Evolutionary conservation across 2,113 vertebrate genomes (phyloP).

Genomic region (Notarius quadriscutis): DNA sequence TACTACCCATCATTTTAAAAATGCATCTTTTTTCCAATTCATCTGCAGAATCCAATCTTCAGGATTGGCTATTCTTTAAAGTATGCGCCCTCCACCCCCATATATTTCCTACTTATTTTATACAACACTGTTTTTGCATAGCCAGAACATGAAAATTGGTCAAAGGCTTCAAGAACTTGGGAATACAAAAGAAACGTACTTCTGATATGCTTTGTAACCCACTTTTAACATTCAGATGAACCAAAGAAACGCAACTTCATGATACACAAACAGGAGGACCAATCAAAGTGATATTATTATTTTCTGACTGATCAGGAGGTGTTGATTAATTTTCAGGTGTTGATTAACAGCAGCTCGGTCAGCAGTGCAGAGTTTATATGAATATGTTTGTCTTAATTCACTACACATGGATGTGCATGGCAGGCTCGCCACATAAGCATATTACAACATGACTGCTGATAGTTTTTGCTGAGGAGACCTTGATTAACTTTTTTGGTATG

Average conservation of each 20-base stretch:
- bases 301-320: background rate
- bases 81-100: constrained; percentile 37
- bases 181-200: constrained; percentile 25
- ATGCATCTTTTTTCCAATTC: constrained; percentile 56
- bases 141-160: too few species aligned
- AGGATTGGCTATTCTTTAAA: constrained; percentile 65
- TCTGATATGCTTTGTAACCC: constrained; percentile 37
- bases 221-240: constrained; percentile 24
- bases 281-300: background rate
- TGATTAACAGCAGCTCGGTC: background rate
- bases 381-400: background rate
- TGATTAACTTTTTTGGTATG: background rate
- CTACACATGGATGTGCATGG: background rate
- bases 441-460: background rate
- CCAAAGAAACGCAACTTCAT: background rate
- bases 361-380: background rate
- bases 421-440: background rate
- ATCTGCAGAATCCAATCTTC: constrained; percentile 61
- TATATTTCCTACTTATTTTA: too few species aligned
- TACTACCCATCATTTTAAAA: constrained; percentile 39
- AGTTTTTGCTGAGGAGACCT: background rate
- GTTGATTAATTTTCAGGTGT: background rate
- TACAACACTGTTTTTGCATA: too few species aligned
- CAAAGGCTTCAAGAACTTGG: constrained; percentile 19
- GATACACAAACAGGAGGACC: background rate